These are phyloP conservation scores for Psix sp. DNA, from an alignment of 1,140 invertebrate genomes.

Conservation along the genomic window DNA sequence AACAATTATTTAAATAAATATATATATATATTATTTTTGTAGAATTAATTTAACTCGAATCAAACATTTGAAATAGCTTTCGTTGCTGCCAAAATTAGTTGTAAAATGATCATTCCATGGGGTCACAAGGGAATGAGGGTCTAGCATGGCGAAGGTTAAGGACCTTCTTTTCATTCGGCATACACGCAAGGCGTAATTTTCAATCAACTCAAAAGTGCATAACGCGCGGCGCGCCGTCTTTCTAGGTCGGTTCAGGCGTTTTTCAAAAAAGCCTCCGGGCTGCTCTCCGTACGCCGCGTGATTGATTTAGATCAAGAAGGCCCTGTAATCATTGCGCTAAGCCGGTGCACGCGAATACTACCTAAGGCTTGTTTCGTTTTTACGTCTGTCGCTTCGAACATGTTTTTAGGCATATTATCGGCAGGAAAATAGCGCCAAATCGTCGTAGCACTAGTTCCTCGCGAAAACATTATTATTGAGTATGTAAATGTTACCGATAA, in stretches of 20 bases:
- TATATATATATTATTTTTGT: too few species aligned
- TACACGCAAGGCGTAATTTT: conserved; percentile 58
- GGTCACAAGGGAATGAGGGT: neutral
- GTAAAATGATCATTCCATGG: conserved; percentile 16
- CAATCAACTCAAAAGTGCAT: conserved; percentile 55
- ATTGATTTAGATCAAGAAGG: conserved; percentile 64
- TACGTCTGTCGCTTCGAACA: conserved; percentile 61
- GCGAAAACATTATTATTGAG: conserved; percentile 62
- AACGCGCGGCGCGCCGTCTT: conserved; percentile 34
- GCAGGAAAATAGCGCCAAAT: conserved; percentile 52
- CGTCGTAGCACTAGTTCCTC: conserved; percentile 45
- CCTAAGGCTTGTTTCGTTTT: conserved; percentile 59
- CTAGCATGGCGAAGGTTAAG: conserved; percentile 38
- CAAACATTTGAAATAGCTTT: too few species aligned
- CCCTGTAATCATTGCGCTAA: conserved; percentile 59
- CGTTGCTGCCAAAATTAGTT: conserved; percentile 16
- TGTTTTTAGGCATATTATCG: conserved; percentile 55
- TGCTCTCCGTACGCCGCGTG: conserved; percentile 47
- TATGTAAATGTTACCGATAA: conserved; percentile 60
- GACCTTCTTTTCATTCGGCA: conserved; percentile 34
- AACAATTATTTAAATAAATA: too few species aligned
- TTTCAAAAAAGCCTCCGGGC: conserved; percentile 44
- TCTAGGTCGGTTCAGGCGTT: conserved; percentile 36
- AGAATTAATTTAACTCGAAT: too few species aligned
- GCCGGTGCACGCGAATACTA: conserved; percentile 61